Base-by-base conservation (phyloP, 2,888 invertebrate genomes). In the Cerastis leucographa region DNA sequence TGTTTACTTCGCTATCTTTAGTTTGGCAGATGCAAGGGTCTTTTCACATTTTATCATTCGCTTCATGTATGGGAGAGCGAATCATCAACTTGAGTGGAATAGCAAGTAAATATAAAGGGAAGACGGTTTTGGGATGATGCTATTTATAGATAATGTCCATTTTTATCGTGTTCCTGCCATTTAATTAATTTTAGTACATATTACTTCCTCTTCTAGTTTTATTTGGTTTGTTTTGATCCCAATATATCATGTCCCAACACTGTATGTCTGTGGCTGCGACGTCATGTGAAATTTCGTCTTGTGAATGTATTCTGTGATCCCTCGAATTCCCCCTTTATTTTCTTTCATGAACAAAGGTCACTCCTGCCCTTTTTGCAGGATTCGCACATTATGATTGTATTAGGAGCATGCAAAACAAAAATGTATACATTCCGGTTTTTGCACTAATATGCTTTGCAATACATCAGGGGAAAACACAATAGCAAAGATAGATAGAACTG, bases 381-480 rank as follows among this genome's bases (percentile, higher is more conserved):
- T 79, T 44, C 19, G 19, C 29, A 35, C 54, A 56, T 79, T 65
- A 44, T 73, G 49, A 49, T 35, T 51, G 42, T 56, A 72, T 29
- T 25, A 42, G 4, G 22, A 54, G 29, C 29, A 67, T 54, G 69
- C 29, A 40, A 56, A 9, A 54, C 51, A 78, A 61, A 73, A 68
- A 84, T 79, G 71, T 81, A 87, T 79, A 87, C 83, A 88, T 82
- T 83, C 74, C 75, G 85, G 90, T 62, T 90, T 91, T 91, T 90
- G 89, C 88, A 84, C 84, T 91, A 93, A 93, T 93, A 90, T 90
- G 89, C 87, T 88, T 86, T 85, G 91, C 87, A 89, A 94, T 94
- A 93, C 90, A 95, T 95, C 94, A 95, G 90, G 80, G 87, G 88
- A 87, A 86, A 90, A 89, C 90, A 95, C 94, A 94, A 94, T 91